Conservation (phyloP, 2,113 vertebrate species). For the Pleuronectes platessa region DNA sequence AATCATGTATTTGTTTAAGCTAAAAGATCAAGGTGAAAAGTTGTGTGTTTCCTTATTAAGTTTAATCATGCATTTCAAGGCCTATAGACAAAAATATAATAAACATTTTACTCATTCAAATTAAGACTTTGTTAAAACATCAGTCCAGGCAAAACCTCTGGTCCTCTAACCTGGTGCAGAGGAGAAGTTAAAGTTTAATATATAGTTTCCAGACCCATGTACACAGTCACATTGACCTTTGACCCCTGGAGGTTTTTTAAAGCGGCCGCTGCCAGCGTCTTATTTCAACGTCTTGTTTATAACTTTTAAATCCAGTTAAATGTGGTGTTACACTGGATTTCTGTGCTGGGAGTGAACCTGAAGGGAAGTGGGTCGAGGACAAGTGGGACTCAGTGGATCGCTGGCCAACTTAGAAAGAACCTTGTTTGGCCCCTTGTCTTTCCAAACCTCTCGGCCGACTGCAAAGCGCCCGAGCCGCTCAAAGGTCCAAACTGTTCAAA, state of each 20-base stretch:
- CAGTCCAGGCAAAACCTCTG: background rate
- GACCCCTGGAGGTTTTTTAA: background rate
- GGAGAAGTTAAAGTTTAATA: background rate
- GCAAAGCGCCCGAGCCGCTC: background rate
- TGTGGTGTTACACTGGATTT: background rate
- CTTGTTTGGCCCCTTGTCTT: background rate
- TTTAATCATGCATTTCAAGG: no score
- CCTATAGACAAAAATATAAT: no score
- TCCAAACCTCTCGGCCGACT: background rate
- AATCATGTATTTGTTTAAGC: no score
- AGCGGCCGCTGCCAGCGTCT: no score
- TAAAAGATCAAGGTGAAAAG: no score
- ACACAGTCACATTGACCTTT: background rate
- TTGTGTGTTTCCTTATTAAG: no score
- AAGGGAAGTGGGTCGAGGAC: background rate
- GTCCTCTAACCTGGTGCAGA: background rate
- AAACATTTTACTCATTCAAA: no score
- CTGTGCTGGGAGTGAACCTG: background rate
- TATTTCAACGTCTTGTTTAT: no score
- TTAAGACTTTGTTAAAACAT: no score
- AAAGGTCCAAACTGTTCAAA: constrained; percentile 36
- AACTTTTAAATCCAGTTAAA: no score
- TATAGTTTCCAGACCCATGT: no score
- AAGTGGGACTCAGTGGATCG: background rate
- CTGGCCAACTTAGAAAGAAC: background rate